Percentiles rank a stretch among this genome's conserved stretches.
phyloP scores from a whole-genome alignment of 2,113 vertebrate genomes.

The Melanocharis versteri region DNA sequence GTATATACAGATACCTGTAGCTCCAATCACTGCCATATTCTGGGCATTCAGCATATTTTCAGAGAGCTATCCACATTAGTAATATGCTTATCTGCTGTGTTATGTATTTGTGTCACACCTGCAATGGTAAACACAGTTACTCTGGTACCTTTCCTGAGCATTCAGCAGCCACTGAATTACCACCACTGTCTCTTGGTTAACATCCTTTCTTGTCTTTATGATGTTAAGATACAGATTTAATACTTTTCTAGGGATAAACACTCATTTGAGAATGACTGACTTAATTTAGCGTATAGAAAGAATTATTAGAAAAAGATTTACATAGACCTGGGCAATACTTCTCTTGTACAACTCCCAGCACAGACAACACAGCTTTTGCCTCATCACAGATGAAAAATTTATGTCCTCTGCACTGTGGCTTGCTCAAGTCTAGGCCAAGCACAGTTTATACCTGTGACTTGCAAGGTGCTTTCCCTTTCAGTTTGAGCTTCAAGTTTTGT shows the following conservation, averaged over 20 bases:
- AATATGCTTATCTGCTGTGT: not conserved
- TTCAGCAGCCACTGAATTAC: not conserved
- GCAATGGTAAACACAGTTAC: not conserved
- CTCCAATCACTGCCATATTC: not conserved
- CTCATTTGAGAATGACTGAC: not conserved
- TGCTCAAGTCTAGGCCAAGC: not conserved
- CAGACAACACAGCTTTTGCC: not conserved
- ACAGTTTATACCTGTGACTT: not conserved
- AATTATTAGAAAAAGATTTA: not conserved
- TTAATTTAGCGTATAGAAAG: not conserved
- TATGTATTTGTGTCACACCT: not conserved
- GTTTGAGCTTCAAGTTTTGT: not conserved
- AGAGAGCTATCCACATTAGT: not conserved
- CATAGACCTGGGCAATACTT: not conserved
- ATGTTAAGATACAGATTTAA: not conserved
- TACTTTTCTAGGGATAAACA: not conserved
- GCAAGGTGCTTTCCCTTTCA: not conserved
- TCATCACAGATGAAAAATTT: not conserved
- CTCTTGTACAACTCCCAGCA: not conserved
- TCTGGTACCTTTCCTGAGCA: not conserved
- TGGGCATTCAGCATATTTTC: not conserved
- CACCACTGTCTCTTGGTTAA: not conserved
- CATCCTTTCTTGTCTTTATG: not conserved
- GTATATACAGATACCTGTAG: not conserved
- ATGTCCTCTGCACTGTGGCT: not conserved